Evolutionary conservation across 2,113 vertebrate species (phyloP).

Genomic region (Manacus vitellinus): DNA sequence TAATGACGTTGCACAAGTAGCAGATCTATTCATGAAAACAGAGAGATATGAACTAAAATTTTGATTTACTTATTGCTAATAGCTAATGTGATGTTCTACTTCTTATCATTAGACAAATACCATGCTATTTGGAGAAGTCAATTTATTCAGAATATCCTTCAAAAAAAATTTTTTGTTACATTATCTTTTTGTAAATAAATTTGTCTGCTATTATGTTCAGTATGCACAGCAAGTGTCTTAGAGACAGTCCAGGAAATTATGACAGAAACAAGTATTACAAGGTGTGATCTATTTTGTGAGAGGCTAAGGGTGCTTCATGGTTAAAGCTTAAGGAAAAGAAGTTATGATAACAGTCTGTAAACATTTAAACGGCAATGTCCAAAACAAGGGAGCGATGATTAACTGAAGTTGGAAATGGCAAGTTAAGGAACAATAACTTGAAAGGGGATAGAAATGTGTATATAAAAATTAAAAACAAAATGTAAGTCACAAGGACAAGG

Average conservation of each 20-base stretch:
- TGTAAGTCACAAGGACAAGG: background rate
- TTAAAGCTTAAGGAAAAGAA: conserved; percentile 32
- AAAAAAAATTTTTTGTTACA: background rate
- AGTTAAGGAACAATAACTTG: background rate
- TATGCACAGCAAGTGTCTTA: background rate
- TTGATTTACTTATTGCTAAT: background rate
- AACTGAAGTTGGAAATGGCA: background rate
- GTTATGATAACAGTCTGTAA: conserved; percentile 1
- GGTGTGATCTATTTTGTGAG: conserved; percentile 44
- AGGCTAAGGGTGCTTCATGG: background rate
- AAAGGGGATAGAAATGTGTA: background rate
- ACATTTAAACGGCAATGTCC: conserved; percentile 13
- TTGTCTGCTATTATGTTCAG: background rate
- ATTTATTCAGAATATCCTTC: background rate
- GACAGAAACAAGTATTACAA: conserved; percentile 49
- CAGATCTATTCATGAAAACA: background rate
- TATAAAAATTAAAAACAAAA: conserved; percentile 40
- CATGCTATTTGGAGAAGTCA: background rate
- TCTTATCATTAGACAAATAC: background rate
- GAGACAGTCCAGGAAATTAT: conserved; percentile 13
- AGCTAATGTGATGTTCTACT: background rate
- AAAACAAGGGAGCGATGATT: conserved; percentile 2
- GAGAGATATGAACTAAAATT: background rate
- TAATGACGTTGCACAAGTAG: conserved; percentile 5
- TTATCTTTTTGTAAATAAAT: background rate